phyloP scores from a whole-genome alignment of 2,113 vertebrate genomes.

The Hyaena hyaena region DNA sequence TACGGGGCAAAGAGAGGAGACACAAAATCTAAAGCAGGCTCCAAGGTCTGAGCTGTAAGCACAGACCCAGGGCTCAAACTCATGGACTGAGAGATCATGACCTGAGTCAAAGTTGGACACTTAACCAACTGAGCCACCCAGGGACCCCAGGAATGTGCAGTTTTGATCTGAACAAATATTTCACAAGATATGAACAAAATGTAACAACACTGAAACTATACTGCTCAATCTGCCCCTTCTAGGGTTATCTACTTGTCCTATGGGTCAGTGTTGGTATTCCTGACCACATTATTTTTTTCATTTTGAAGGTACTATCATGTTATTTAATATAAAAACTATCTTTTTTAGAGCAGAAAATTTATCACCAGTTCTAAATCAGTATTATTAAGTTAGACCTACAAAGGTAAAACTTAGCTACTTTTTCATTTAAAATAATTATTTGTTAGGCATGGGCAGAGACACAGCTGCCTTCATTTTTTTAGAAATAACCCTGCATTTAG shows the following conservation, averaged over 20 bases:
- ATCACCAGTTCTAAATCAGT: neutral
- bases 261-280: neutral
- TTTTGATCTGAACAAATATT: neutral
- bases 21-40: too few relatives aligned
- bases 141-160: neutral
- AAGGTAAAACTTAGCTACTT: neutral
- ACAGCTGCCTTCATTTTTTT: neutral
- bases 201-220: neutral
- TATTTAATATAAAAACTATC: constrained; percentile 3
- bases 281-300: neutral
- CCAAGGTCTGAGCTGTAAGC: too few relatives aligned
- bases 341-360: neutral
- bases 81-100: too few relatives aligned
- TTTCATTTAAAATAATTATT: constrained; percentile 16
- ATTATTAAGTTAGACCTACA: neutral
- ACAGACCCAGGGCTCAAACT: too few relatives aligned
- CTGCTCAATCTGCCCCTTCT: neutral
- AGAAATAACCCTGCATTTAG: neutral
- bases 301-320: neutral
- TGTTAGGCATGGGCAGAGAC: neutral
- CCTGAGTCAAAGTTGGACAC: too few relatives aligned
- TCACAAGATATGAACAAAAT: neutral
- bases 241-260: neutral
- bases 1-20: too few relatives aligned
- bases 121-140: too few relatives aligned